phyloP scores from a whole-genome alignment of 2,888 invertebrate genomes.

The Aphodius sticticus region DNA sequence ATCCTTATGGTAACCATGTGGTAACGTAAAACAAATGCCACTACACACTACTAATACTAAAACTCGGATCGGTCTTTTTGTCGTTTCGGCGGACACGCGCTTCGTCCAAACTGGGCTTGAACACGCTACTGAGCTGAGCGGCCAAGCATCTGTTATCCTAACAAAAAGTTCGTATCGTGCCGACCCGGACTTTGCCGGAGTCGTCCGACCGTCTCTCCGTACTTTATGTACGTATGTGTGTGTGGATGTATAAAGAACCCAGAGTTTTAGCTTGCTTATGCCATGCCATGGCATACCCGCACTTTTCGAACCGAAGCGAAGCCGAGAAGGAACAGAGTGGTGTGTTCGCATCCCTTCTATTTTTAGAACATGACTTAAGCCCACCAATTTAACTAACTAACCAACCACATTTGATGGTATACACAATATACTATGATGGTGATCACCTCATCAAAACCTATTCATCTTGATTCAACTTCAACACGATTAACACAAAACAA shows the following conservation, averaged over 20 bases:
- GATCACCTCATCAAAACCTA: too few relatives aligned
- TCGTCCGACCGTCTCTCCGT: background rate
- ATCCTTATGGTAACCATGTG: constrained; percentile 25
- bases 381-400: background rate
- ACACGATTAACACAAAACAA: too few relatives aligned
- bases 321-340: background rate
- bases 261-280: background rate
- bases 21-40: constrained; percentile 14
- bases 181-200: background rate
- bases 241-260: background rate
- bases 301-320: too few relatives aligned
- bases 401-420: background rate
- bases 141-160: background rate
- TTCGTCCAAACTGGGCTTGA: background rate
- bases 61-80: background rate
- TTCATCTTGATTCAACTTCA: too few relatives aligned
- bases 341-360: background rate
- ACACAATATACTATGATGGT: too few relatives aligned
- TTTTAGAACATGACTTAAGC: background rate
- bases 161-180: background rate
- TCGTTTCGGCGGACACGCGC: background rate
- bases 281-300: background rate
- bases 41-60: background rate
- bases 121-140: background rate
- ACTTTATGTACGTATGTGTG: background rate